Conservation (phyloP, 2,797 vertebrate genomes). For the Steatocranus sp. region DNA sequence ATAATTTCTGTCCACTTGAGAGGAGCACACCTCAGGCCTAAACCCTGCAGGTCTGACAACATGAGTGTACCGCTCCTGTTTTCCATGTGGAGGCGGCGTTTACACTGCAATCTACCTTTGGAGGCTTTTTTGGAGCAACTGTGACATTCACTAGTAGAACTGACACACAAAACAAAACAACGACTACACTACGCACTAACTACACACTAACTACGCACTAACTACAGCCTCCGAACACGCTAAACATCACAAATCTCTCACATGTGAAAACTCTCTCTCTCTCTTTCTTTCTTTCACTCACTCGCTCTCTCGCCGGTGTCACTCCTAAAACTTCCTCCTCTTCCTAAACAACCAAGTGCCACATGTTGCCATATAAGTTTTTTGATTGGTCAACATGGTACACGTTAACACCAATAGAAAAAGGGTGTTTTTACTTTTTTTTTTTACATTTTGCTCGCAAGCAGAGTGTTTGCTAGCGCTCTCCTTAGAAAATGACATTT, state of each 20-base stretch:
- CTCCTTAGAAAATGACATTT: not conserved
- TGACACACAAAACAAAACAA: not conserved
- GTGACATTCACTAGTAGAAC: not conserved
- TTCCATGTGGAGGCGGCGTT: no score
- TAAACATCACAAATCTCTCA: not conserved
- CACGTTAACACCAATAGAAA: not conserved
- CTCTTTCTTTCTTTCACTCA: not conserved
- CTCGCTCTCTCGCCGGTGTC: not conserved
- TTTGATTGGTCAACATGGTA: not conserved
- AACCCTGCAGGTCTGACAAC: no score
- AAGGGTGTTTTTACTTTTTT: accelerated
- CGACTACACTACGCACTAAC: not conserved
- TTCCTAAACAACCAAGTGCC: not conserved
- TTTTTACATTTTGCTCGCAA: accelerated
- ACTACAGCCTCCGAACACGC: not conserved
- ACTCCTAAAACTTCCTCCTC: not conserved
- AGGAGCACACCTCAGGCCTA: no score
- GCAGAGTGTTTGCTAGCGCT: not conserved
- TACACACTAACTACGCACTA: not conserved
- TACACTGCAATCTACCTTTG: not conserved
- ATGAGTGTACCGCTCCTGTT: no score
- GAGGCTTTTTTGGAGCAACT: not conserved
- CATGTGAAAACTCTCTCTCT: not conserved
- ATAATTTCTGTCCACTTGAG: no score
- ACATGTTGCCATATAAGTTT: not conserved